Evolutionary conservation across 1,140 invertebrate genomes (phyloP).

Genomic region (Magallana angulata): DNA sequence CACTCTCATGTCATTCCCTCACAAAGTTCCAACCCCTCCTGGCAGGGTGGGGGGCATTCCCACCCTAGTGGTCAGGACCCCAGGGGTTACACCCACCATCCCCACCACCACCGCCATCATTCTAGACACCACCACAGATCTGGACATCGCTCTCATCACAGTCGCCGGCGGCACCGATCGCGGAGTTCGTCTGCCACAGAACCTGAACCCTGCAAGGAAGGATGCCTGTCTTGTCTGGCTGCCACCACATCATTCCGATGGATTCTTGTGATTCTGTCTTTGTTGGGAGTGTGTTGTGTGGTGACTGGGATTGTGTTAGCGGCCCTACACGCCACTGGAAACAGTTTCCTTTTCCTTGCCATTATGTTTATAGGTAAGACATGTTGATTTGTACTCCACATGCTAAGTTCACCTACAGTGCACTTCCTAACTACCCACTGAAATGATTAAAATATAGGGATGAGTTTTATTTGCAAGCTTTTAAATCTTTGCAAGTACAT

Average conservation of each 20-base stretch:
- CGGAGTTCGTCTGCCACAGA: slow-evolving; percentile 57
- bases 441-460: too few species aligned
- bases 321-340: slow-evolving; percentile 74
- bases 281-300: slow-evolving; percentile 77
- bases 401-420: too few species aligned
- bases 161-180: slow-evolving; percentile 54
- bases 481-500: too few species aligned
- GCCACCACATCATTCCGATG: slow-evolving; percentile 75
- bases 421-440: too few species aligned
- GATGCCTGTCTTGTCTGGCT: slow-evolving; percentile 75
- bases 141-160: slow-evolving; percentile 52
- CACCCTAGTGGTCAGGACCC: slow-evolving; percentile 50
- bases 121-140: slow-evolving; percentile 49
- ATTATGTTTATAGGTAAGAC: slow-evolving; percentile 79
- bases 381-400: neutral
- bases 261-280: slow-evolving; percentile 75
- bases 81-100: slow-evolving; percentile 45
- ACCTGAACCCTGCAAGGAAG: slow-evolving; percentile 69
- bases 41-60: slow-evolving; percentile 50
- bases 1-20: slow-evolving; percentile 81
- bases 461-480: too few species aligned
- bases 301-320: slow-evolving; percentile 78
- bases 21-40: slow-evolving; percentile 72
- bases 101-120: slow-evolving; percentile 46
- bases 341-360: slow-evolving; percentile 75